Evolutionary conservation across 2,888 invertebrate species (phyloP).

Genomic region (Volucella bombylans): DNA sequence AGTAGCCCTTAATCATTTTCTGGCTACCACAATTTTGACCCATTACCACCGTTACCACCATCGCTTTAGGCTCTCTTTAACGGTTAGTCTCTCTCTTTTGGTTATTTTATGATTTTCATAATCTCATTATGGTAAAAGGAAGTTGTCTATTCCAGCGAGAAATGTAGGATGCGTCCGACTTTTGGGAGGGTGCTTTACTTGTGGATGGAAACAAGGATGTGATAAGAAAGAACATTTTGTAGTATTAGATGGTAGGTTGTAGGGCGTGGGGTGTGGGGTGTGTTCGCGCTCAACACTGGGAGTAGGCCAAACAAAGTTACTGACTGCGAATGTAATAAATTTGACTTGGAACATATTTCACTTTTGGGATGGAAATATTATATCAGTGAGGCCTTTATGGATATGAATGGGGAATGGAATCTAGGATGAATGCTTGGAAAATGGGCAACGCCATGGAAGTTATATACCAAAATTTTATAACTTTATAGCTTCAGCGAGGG

Average conservation of each 20-base stretch:
- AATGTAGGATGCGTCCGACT: constrained; percentile 12
- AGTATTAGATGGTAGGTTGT: no score
- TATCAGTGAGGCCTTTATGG: no score
- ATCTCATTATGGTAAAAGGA: constrained; percentile 59
- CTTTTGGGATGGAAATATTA: not conserved
- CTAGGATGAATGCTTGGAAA: no score
- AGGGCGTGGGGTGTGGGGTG: not conserved
- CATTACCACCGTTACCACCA: not conserved
- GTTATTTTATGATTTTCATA: constrained; percentile 63
- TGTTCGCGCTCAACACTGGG: constrained; percentile 1
- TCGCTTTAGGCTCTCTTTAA: constrained; percentile 4
- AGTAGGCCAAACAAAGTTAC: constrained; percentile 4
- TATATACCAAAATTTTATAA: no score
- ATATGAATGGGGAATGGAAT: no score
- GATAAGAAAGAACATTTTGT: no score
- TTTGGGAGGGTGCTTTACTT: not conserved
- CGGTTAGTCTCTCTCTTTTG: constrained; percentile 18
- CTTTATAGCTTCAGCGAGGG: no score
- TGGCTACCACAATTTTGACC: not conserved
- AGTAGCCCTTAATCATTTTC: constrained; percentile 22
- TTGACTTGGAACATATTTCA: constrained; percentile 7
- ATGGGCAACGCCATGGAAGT: no score
- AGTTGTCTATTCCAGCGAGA: constrained; percentile 35
- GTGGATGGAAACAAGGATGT: no score
- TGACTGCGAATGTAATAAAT: constrained; percentile 24